Conservation (phyloP, 2,888 invertebrate genomes). For the Athalia circularis region DNA sequence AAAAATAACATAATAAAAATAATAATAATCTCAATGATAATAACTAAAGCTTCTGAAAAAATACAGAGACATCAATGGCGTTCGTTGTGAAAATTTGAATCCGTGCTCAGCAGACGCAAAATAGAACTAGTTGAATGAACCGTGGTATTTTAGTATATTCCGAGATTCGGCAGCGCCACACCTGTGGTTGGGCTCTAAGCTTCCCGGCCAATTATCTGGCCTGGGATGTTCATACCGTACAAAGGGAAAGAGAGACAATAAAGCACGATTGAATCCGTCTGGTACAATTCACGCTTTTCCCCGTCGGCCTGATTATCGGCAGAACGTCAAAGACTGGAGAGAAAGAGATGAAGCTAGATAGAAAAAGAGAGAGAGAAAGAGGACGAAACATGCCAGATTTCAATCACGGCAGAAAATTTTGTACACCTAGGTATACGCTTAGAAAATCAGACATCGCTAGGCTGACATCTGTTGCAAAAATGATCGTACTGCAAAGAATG, state of each 20-base stretch:
- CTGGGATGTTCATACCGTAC: conserved; percentile 25
- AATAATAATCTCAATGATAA: no score
- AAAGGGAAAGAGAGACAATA: conserved; percentile 40
- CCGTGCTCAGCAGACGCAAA: background rate
- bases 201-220: conserved; percentile 31
- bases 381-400: conserved; percentile 42
- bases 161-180: conserved; percentile 17
- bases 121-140: background rate
- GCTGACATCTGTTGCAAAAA: conserved; percentile 11
- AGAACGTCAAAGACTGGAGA: conserved; percentile 39
- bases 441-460: background rate
- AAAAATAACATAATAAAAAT: no score
- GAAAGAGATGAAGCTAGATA: conserved; percentile 18
- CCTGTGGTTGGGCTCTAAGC: conserved; percentile 31
- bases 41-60: no score
- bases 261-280: conserved; percentile 36
- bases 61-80: no score
- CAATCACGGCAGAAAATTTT: conserved; percentile 42
- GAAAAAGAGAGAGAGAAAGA: conserved; percentile 41
- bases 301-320: conserved; percentile 34
- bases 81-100: background rate
- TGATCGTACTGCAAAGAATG: conserved; percentile 27
- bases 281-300: conserved; percentile 42
- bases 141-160: conserved; percentile 2
- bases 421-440: background rate